Evolutionary conservation across 2,113 vertebrate genomes (phyloP), one percentile per base, ranked within the genome.

Genomic region (Paraplagusia blochii): DNA sequence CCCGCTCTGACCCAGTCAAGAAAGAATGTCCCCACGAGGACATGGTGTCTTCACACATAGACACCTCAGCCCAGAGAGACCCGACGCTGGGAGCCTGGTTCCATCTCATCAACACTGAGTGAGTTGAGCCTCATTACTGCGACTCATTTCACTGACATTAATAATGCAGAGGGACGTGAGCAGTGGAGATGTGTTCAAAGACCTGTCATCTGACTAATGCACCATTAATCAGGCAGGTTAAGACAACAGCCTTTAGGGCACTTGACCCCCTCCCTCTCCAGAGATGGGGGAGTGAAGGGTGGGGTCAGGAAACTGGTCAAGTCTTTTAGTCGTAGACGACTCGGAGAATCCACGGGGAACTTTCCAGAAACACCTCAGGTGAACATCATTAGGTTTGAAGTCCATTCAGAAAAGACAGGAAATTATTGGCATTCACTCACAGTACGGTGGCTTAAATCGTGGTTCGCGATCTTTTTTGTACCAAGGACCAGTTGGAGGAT

Each of bases 111-210:
- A 82, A 78, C 69, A 74, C 66, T 29, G 79, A 80, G 76, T 74
- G 76, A 70, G 77, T 82, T 77, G 51, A 45, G 84, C 74, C 81
- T 88, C 85, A 87, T 89, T 89, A 88, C 84, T 76, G 74, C 76
- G 67, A 80, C 69, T 77, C 85, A 82, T 84, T 82, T 80, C 77
- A 74, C 72, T 3, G 35, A 51, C 74, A 85, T 90, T 84, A 90
- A 89, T 90, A 89, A 89, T 87, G 80, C 69, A 89, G 81, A 44
- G 51, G 66, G 51, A 75, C 68, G 75, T 52, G 78, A 81, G 69
- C 22, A 65, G 80, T 51, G n/a, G 47, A 43, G 72, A 79, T 71
- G 76, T 76, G 76, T 65, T 88, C 70, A 80, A 83, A 85, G 77
- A 85, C 82, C 74, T 74, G 74, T 68, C 75, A 76, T 77, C 76